These are phyloP conservation scores for Temnothorax rugatulus DNA, from an alignment of 2,888 invertebrate genomes.

Conservation along the genomic window DNA sequence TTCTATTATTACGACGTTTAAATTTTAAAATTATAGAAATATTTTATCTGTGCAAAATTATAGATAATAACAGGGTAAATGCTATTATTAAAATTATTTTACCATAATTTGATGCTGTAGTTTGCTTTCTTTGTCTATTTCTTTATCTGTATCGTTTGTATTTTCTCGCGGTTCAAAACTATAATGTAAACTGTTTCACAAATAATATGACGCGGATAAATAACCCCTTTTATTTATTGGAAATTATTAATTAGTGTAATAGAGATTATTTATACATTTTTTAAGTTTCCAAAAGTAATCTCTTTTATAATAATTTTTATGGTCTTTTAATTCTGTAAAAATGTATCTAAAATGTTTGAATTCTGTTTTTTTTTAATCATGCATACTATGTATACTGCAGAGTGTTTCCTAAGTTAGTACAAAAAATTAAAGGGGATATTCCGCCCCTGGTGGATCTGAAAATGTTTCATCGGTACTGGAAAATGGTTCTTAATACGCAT, in stretches of 20 bases:
- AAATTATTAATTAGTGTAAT: background rate
- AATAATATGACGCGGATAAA: background rate
- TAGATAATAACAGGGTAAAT: background rate
- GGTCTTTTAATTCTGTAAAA: background rate
- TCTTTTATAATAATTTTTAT: background rate
- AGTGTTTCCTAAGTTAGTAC: no score
- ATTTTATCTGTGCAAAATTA: slow-evolving; percentile 2
- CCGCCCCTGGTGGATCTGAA: no score
- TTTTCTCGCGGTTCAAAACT: background rate
- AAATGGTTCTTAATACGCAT: no score
- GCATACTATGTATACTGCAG: no score
- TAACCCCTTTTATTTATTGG: no score
- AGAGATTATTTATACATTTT: background rate
- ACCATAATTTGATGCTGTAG: background rate
- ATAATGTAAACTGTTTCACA: background rate
- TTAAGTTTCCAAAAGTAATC: background rate
- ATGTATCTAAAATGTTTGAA: background rate
- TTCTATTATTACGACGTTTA: slow-evolving; percentile 11
- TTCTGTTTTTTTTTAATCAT: background rate
- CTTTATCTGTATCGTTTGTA: background rate
- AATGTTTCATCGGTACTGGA: no score
- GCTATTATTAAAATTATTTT: no score
- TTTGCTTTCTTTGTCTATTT: background rate
- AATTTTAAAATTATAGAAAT: slow-evolving; percentile 5
- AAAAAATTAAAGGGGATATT: no score